phyloP scores from a whole-genome alignment of 2,888 invertebrate species.

The Formica aserva region DNA sequence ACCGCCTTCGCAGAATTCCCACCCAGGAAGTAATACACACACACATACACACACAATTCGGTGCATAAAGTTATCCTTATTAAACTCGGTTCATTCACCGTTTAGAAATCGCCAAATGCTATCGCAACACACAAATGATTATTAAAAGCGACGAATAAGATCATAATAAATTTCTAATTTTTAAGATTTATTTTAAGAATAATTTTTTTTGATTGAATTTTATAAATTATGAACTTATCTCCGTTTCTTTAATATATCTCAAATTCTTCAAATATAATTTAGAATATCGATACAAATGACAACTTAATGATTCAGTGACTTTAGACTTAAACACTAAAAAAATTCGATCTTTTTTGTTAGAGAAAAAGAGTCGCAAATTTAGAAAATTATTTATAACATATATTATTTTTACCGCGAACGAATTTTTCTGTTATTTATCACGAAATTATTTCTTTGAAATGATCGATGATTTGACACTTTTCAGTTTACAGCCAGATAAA shows the following conservation, averaged over 20 bases:
- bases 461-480: neutral
- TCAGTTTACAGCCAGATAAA: neutral
- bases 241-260: neutral
- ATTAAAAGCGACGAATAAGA: neutral
- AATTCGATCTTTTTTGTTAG: neutral
- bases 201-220: neutral
- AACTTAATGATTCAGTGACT: neutral
- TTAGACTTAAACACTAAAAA: neutral
- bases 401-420: neutral
- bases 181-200: neutral
- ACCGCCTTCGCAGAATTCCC: conserved; percentile 37
- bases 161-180: neutral
- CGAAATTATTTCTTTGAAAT: neutral
- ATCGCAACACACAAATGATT: neutral
- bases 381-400: neutral
- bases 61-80: conserved; percentile 11
- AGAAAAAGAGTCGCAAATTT: neutral
- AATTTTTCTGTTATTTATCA: neutral
- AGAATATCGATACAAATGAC: neutral
- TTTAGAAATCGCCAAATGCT: neutral
- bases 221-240: neutral
- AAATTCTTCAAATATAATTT: conserved; percentile 2
- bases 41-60: neutral
- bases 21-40: conserved; percentile 12
- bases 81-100: neutral